Conservation (phyloP, 2,888 invertebrate species). For the Phymatocera aterrima region DNA sequence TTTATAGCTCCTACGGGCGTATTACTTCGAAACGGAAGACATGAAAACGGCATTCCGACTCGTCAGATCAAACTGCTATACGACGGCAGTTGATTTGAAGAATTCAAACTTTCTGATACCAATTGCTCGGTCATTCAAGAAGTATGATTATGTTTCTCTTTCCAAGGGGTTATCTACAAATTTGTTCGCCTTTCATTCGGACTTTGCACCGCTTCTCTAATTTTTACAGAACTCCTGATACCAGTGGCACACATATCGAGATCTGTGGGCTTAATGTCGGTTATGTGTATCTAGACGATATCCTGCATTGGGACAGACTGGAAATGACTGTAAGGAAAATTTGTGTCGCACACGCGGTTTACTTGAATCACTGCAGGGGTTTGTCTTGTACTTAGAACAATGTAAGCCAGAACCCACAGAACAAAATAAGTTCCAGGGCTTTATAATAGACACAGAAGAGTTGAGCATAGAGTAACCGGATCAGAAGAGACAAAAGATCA, state of each 20-base stretch:
- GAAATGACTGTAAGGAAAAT: not conserved
- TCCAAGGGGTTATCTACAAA: constrained; percentile 48
- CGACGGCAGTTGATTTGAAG: too few species aligned
- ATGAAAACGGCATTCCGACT: too few species aligned
- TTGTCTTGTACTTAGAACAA: constrained; percentile 45
- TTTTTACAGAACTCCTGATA: constrained; percentile 30
- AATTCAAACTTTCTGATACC: constrained; percentile 41
- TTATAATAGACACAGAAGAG: constrained; percentile 46
- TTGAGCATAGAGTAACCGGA: not conserved
- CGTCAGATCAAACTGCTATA: too few species aligned
- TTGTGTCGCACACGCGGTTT: not conserved
- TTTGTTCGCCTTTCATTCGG: constrained; percentile 55
- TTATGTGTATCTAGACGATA: constrained; percentile 30
- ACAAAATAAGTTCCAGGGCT: constrained; percentile 42
- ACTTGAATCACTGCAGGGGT: constrained; percentile 38
- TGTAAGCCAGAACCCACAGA: constrained; percentile 28
- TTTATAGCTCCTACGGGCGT: too few species aligned
- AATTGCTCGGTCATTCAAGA: constrained; percentile 48
- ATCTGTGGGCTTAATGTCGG: constrained; percentile 4
- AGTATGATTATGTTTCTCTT: constrained; percentile 53
- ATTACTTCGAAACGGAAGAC: too few species aligned
- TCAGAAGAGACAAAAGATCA: not conserved
- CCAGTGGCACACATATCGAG: constrained; percentile 4
- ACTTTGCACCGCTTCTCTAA: constrained; percentile 11
- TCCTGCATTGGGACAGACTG: constrained; percentile 1